Conservation (phyloP, 2,797 vertebrate species). For the Lepus townsendii region DNA sequence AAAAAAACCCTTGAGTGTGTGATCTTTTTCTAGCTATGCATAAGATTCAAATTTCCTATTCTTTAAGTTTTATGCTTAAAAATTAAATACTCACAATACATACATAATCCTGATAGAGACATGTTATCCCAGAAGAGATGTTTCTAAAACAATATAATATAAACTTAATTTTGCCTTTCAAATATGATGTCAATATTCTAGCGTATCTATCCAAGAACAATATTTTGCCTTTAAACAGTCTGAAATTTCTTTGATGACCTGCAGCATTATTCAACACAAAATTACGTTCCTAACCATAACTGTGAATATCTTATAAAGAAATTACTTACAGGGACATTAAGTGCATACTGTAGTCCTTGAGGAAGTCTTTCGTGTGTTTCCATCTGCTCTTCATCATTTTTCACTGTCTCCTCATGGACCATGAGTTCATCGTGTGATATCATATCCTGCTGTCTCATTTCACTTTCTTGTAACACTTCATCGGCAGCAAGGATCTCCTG, state of each 20-base stretch:
- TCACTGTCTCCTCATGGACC: slow-evolving; percentile 98
- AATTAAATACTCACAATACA: slow-evolving; percentile 51
- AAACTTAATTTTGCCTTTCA: slow-evolving; percentile 63
- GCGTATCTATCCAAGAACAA: slow-evolving; percentile 16
- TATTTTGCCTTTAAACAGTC: slow-evolving; percentile 33
- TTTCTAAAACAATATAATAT: slow-evolving; percentile 55
- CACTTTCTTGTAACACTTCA: slow-evolving; percentile 93
- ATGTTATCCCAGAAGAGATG: slow-evolving; percentile 32
- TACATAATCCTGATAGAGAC: slow-evolving; percentile 40
- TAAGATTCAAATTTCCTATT: slow-evolving; percentile 16
- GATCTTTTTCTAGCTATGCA: slow-evolving; percentile 36
- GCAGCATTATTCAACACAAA: slow-evolving; percentile 15
- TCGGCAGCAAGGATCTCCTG: slow-evolving; percentile 94
- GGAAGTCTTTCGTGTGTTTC: slow-evolving; percentile 94
- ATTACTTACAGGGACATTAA: slow-evolving; percentile 96
- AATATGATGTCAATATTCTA: slow-evolving; percentile 27
- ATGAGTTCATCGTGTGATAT: slow-evolving; percentile 98
- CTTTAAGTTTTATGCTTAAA: slow-evolving; percentile 52
- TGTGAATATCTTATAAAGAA: slow-evolving; percentile 75
- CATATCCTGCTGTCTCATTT: slow-evolving; percentile 96
- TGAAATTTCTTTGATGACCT: slow-evolving; percentile 50
- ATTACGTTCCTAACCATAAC: slow-evolving; percentile 36
- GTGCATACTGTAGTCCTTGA: slow-evolving; percentile 96
- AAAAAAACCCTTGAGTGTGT: neutral
- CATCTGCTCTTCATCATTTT: slow-evolving; percentile 94